Base-by-base conservation (phyloP, 2,113 vertebrate genomes). In the Pipa parva region DNA sequence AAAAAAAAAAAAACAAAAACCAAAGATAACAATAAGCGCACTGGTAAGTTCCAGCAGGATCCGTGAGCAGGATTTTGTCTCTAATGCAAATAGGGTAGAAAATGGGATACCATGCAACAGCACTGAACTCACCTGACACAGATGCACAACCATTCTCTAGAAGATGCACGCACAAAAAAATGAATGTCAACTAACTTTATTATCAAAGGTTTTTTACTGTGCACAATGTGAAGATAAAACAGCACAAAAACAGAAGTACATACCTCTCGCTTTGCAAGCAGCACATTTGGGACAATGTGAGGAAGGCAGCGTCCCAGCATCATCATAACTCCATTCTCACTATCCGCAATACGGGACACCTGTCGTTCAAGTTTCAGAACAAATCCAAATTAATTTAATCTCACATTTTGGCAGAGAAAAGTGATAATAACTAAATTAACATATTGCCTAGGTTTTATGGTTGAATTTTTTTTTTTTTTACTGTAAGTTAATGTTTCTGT, bases 111-210 rank as follows among this genome's bases (percentile, higher is more conserved):
- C 87, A 90, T 92, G 92, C 89, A 88, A 80, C 80, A 83, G 87
- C 82, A 83, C 84, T 84, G 75, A 87, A 97, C 95, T 98, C 91
- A 99, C 95, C 95, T 95, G 93, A 80, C 94, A 97, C 78, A 99
- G 95, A 81, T 95, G 94, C 75, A 89, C 91, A 92, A 95, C 92
- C 95, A 98, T 94, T 97, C 87, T 97, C 97, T 98, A 94, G 88
- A 89, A 90, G 91, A 95, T 80, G 93, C 94, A 94, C 93, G 94
- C 92, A 93, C 83, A 89, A 91, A 92, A 94, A 91, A 88, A 90
- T 90, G 89, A 93, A 89, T 81, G 90, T 91, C 88, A 79, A 81
- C 79, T 73, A 50, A 78, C 75, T 73, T 56, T 63, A 80, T 63
- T 76, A n/a, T n/a, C 2, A 3, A 42, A 42, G 68, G 75, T 62